phyloP scores from a whole-genome alignment of 2,113 vertebrate genomes.

The Candoia aspera region DNA sequence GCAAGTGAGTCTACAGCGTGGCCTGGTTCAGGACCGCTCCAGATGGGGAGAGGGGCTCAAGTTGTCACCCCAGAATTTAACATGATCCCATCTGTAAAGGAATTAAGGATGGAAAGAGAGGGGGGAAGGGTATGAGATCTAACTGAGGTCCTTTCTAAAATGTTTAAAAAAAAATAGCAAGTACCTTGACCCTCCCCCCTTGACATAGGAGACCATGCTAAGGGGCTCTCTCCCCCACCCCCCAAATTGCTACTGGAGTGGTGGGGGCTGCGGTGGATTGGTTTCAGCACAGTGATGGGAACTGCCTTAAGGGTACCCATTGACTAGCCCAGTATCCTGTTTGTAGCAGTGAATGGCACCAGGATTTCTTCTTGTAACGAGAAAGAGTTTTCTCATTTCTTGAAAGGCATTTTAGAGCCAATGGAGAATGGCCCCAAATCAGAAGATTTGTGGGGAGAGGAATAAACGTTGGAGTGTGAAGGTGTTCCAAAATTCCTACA shows the following conservation, averaged over 20 bases:
- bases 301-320: too few relatives aligned
- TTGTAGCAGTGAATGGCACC: too few relatives aligned
- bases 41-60: background rate
- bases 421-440: background rate
- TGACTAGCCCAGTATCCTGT: too few relatives aligned
- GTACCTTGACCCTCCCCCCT: background rate
- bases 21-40: background rate
- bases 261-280: too few relatives aligned
- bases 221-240: too few relatives aligned
- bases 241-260: too few relatives aligned
- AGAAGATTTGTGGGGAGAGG: background rate
- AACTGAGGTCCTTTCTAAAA: background rate
- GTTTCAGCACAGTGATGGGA: too few relatives aligned
- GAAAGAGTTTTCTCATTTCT: background rate
- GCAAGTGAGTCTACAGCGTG: conserved; percentile 75
- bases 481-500: background rate
- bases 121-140: background rate
- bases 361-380: too few relatives aligned
- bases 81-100: background rate
- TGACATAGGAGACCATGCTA: background rate
- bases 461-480: background rate
- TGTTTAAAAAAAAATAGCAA: background rate
- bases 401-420: background rate
- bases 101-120: background rate
- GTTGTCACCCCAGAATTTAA: background rate